Conservation (phyloP, 2,888 invertebrate genomes). For the Amiota minor region DNA sequence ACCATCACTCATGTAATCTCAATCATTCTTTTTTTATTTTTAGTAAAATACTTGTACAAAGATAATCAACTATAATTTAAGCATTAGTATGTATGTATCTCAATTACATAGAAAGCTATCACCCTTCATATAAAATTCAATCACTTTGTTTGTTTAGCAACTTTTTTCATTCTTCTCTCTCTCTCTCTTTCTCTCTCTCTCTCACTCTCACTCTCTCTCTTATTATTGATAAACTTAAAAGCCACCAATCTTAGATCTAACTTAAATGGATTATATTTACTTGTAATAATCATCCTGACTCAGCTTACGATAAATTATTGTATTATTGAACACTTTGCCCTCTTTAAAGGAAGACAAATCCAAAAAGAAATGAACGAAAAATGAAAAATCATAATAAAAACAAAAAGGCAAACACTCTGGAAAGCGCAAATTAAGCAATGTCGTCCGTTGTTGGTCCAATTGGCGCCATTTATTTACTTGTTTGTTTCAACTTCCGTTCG, state of each 20-base stretch:
- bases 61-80: too few relatives aligned
- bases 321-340: constrained; percentile 10
- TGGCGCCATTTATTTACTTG: constrained; percentile 68
- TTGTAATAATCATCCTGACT: constrained; percentile 63
- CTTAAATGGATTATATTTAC: constrained; percentile 65
- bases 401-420: background rate
- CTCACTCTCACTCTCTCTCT: too few relatives aligned
- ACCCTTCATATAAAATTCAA: constrained; percentile 5
- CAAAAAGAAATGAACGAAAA: too few relatives aligned
- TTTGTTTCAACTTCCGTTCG: constrained; percentile 66
- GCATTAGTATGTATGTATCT: too few relatives aligned
- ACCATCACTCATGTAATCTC: too few relatives aligned
- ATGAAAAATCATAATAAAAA: too few relatives aligned
- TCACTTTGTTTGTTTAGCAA: constrained; percentile 16
- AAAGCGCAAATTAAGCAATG: constrained; percentile 26
- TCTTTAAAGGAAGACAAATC: background rate
- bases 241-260: constrained; percentile 55
- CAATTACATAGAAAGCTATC: background rate
- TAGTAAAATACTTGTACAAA: too few relatives aligned
- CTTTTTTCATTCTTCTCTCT: background rate
- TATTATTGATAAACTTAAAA: constrained; percentile 22
- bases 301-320: constrained; percentile 60
- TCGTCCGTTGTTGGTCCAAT: constrained; percentile 51
- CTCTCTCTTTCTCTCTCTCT: too few relatives aligned
- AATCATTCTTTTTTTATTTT: too few relatives aligned